Base-by-base conservation (phyloP, 2,113 vertebrate species). In the Lagopus muta region DNA sequence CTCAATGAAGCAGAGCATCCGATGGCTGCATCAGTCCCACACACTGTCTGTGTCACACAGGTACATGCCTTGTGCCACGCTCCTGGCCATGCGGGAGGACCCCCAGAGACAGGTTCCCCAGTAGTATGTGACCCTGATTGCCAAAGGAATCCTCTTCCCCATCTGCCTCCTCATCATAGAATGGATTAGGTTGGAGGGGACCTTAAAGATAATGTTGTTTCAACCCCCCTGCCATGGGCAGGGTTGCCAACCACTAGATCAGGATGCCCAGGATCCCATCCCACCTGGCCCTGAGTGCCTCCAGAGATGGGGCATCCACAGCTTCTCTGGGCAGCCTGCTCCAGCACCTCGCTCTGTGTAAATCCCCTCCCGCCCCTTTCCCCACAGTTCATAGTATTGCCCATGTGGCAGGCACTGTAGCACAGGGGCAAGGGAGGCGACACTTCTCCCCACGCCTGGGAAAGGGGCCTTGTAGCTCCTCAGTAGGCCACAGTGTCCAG, bases 81-180 rank as follows among this genome's bases (percentile, higher is more conserved):
- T 74, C 70, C 57, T 3, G 43, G 80, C 62, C 50, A 25, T 0
- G 0, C 10, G 21, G 76, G 43, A 86, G 55, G 75, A 16, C 77
- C 75, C 48, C 14, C 55, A 83, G 81, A 73, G 66, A 61, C 52
- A 66, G 74, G 11, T 67, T 84, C 91, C 85, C 60, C 82, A 61
- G 77, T 10, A 71, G 77, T 64, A 89, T 54, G 52, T 28, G 43
- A 71, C 45, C 47, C 57, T 79, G 81, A 90, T 82, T n/a, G 75
- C 73, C n/a, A 20, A 89, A 91, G 50, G 85, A 74, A 40, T 87
- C 60, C 92, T 83, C 32, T 71, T 92, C 19, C 95, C 95, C 92
- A 45, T 95, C 96, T 90, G 0, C 87, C 82, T 76, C 94, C 93
- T 96, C 27, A 34, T 30, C 15, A 30, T 30, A 30, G 52, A 27